Percentiles rank a stretch among this genome's conserved stretches.
phyloP scores from a whole-genome alignment of 2,113 vertebrate genomes.

The Campylomormyrus tamandua region DNA sequence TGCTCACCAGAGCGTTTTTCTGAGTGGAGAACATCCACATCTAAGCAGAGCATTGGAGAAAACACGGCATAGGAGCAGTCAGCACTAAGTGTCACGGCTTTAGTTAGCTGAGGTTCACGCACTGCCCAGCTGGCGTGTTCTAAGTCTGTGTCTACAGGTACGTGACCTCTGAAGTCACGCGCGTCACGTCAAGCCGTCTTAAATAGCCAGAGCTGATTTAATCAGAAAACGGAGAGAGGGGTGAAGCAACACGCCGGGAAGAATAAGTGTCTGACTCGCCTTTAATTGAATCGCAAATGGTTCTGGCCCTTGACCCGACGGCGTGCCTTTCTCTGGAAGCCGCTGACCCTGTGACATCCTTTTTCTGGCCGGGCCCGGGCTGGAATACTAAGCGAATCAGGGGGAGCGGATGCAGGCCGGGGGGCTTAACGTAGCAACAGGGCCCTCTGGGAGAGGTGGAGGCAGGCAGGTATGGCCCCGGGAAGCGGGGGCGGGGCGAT shows the following conservation, averaged over 20 bases:
- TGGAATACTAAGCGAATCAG: not conserved
- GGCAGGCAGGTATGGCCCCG: not conserved
- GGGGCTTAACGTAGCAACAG: not conserved
- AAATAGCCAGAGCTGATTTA: not conserved
- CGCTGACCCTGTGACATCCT: not conserved
- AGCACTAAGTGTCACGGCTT: not conserved
- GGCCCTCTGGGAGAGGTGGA: not conserved
- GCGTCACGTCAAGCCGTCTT: not conserved
- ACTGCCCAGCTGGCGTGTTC: not conserved
- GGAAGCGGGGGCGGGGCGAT: too few species aligned
- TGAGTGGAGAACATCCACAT: not conserved
- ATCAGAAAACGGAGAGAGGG: not conserved
- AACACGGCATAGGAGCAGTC: not conserved
- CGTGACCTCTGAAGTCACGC: not conserved
- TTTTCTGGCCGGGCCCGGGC: not conserved
- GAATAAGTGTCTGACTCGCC: not conserved
- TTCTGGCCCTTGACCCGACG: not conserved
- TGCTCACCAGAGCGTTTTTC: not conserved
- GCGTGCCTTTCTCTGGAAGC: not conserved
- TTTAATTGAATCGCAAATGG: conserved; percentile 4
- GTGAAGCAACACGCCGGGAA: not conserved
- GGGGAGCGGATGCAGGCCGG: not conserved
- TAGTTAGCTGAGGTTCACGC: not conserved
- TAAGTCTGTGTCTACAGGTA: not conserved
- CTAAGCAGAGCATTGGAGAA: not conserved